phyloP scores from a whole-genome alignment of 2,113 vertebrate genomes.

The Scomber scombrus region DNA sequence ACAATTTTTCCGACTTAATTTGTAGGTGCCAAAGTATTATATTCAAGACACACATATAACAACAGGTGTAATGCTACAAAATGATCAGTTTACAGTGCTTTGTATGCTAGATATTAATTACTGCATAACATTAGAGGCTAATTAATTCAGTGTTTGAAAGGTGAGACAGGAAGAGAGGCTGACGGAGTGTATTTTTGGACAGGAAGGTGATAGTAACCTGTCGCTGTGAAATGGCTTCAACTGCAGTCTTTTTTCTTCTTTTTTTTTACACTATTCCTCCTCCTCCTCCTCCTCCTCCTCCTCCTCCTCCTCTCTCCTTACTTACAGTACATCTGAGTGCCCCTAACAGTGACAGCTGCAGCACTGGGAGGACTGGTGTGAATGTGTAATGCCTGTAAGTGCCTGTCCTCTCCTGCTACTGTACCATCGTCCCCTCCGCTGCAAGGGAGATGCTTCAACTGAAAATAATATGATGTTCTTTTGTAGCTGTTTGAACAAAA shows the following conservation, averaged over 20 bases:
- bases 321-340: background rate
- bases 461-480: background rate
- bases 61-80: background rate
- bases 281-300: no score
- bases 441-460: background rate
- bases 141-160: conserved; percentile 57
- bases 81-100: background rate
- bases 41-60: background rate
- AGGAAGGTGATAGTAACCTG: conserved; percentile 31
- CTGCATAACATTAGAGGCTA: conserved; percentile 2
- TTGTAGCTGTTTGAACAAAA: background rate
- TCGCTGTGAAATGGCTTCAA: conserved; percentile 20
- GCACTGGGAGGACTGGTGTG: conserved; percentile 30
- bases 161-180: conserved; percentile 29
- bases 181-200: conserved; percentile 40
- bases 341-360: conserved; percentile 33
- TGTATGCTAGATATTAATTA: background rate
- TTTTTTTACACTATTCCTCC: conserved; percentile 9
- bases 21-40: background rate
- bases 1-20: background rate
- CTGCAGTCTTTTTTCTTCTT: background rate
- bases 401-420: background rate
- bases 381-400: conserved; percentile 15
- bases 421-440: background rate
- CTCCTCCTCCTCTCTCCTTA: background rate